phyloP scores from a whole-genome alignment of 2,797 vertebrate genomes.

The Neosilurus mollespiculum region DNA sequence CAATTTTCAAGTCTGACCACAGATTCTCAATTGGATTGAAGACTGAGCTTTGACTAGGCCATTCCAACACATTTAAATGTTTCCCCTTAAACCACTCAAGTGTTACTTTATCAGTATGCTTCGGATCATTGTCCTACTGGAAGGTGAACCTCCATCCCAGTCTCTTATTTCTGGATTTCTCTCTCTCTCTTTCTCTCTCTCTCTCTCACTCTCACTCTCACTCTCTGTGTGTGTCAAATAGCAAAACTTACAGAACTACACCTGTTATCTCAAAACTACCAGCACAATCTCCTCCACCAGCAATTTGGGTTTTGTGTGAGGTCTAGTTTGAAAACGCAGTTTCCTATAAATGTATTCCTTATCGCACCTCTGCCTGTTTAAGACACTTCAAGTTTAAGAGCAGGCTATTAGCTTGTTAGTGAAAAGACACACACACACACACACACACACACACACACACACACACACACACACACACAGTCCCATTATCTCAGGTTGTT shows the following conservation, averaged over 20 bases:
- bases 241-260: slow-evolving; percentile 10
- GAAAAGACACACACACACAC: slow-evolving; percentile 23
- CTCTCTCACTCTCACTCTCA: no score
- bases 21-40: no score
- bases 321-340: slow-evolving; percentile 31
- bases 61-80: no score
- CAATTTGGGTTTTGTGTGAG: slow-evolving; percentile 1
- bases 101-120: no score
- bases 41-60: no score
- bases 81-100: no score
- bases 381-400: slow-evolving; percentile 46
- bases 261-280: slow-evolving; percentile 22
- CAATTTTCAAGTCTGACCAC: no score
- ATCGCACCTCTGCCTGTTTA: slow-evolving; percentile 42
- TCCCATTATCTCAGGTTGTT: slow-evolving; percentile 53
- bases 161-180: background rate
- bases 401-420: slow-evolving; percentile 47
- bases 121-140: no score
- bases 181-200: background rate
- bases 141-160: no score
- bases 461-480: slow-evolving; percentile 27
- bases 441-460: background rate
- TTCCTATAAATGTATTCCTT: slow-evolving; percentile 43
- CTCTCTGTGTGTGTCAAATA: background rate
- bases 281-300: slow-evolving; percentile 14